Base-by-base conservation (phyloP, 2,797 vertebrate species). In the Acipenser transmontanus region DNA sequence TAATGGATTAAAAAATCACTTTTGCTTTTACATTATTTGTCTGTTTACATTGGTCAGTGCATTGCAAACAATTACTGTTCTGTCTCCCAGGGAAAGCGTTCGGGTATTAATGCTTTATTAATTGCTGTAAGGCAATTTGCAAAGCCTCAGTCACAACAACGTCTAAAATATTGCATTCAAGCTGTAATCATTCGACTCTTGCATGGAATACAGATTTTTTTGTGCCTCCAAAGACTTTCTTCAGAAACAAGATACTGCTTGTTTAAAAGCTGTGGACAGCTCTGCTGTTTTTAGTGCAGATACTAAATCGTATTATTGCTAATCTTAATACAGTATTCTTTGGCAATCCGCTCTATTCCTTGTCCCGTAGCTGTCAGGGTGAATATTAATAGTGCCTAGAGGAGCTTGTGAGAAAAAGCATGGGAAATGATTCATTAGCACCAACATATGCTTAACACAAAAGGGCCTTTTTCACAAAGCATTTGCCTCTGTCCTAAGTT, bases 331-430 rank as follows among this genome's bases (percentile, higher is more conserved):
- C 68, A 14, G 49, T 65, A 68, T 72, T 72, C 66, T 66, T 65
- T 51, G 64, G 71, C 65, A 68, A 48, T 69, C 54, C 64, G 71
- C 67, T 47, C 66, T 59, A 59, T 69, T 66, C 65, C 64, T 64
- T 73, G 74, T 59, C 73, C 76, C 61, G 69, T 75, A 74, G 76
- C 73, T 77, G 75, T 76, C 78, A 78, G 50, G 49, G 59, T 57
- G 70, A 74, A 74, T 77, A 78, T 74, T 69, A 77, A 78, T 76
- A 69, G 70, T 34, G 9, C 12, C 47, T 57, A 47, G 63, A 62
- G 62, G 68, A 51, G 47, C 50, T 64, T 68, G 64, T 65, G 47
- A 66, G 66, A 59, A 64, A 68, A 47, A 13, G 61, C 10, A 62
- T 34, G 62, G 51, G 47, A 66, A 68, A 71, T 67, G 63, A 78